These are phyloP conservation scores for Drosophila falleni DNA, from an alignment of 2,888 invertebrate genomes.

Conservation along the genomic window DNA sequence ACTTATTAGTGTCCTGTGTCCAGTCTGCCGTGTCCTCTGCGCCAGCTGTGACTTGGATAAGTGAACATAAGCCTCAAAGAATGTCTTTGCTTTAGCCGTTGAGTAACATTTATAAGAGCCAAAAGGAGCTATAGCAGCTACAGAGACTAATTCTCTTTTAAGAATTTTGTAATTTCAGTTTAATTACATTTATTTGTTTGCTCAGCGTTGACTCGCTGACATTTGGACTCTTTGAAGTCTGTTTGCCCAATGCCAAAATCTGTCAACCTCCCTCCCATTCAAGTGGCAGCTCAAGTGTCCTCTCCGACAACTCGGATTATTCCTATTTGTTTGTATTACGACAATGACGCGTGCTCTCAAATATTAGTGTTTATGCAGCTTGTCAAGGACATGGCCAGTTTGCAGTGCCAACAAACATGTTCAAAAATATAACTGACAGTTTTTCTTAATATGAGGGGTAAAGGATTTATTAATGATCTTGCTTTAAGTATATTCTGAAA, in stretches of 20 bases:
- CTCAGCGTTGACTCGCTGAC: conserved; percentile 70
- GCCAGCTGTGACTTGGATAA: conserved; percentile 74
- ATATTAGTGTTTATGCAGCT: conserved; percentile 69
- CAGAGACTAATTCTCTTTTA: conserved; percentile 58
- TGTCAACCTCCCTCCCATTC: conserved; percentile 63
- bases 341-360: conserved; percentile 52
- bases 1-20: conserved; percentile 64
- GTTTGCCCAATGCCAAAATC: conserved; percentile 62
- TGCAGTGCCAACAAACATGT: conserved; percentile 3
- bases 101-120: conserved; percentile 36
- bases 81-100: conserved; percentile 22
- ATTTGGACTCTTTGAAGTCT: conserved; percentile 55
- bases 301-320: conserved; percentile 16
- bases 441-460: not conserved
- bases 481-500: not conserved
- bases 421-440: not conserved
- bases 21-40: conserved; percentile 54
- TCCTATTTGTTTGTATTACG: conserved; percentile 18
- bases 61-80: conserved; percentile 67
- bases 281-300: conserved; percentile 50
- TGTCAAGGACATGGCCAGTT: conserved; percentile 28
- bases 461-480: not conserved
- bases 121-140: not conserved
- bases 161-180: conserved; percentile 71
- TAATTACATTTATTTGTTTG: conserved; percentile 79